Conservation (phyloP, 2,888 invertebrate genomes). For the Theodoxus fluviatilis region DNA sequence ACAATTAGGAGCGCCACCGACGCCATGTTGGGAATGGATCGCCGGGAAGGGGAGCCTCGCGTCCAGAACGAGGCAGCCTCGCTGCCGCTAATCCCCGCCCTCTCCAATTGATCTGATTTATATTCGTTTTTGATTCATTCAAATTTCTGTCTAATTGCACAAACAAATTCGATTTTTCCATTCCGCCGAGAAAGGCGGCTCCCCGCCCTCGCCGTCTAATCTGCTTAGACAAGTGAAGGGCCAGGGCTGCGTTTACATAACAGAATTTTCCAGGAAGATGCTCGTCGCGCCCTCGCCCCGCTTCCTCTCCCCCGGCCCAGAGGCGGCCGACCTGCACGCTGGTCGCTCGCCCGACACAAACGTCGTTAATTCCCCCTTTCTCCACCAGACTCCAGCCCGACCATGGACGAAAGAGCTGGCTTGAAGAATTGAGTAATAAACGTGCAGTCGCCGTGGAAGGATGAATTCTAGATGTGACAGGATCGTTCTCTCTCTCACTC, state of each 20-base stretch:
- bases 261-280: conserved; percentile 32
- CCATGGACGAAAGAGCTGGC: no score
- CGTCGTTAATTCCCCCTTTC: no score
- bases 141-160: conserved; percentile 38
- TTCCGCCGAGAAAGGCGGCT: conserved; percentile 30
- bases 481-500: no score
- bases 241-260: conserved; percentile 35
- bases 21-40: conserved; percentile 18
- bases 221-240: conserved; percentile 37
- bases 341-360: no score
- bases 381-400: no score
- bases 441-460: no score
- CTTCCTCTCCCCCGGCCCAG: no score
- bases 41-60: no score
- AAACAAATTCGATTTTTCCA: conserved; percentile 39
- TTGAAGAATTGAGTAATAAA: no score
- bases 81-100: conserved; percentile 33
- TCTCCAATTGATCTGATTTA: conserved; percentile 36
- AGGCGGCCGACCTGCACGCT: no score
- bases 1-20: background rate
- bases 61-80: no score
- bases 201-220: conserved; percentile 30
- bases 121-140: conserved; percentile 39
- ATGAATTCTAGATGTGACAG: no score
- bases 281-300: conserved; percentile 5